Evolutionary conservation across 2,888 invertebrate species (phyloP).

Genomic region (Apamea epomidion): DNA sequence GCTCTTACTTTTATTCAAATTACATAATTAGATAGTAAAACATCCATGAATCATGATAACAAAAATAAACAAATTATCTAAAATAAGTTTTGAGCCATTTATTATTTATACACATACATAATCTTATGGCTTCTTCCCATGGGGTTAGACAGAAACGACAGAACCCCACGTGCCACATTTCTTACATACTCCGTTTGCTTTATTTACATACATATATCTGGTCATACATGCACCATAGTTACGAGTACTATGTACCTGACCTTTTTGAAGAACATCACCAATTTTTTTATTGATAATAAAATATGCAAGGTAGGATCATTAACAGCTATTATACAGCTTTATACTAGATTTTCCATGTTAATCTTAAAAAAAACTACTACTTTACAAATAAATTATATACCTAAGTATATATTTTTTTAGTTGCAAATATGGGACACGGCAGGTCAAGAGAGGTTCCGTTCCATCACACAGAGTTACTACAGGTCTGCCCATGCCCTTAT

Average conservation of each 20-base stretch:
- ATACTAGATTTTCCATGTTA: not conserved
- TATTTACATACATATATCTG: not conserved
- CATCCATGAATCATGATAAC: not conserved
- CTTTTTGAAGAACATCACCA: not conserved
- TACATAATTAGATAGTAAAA: not conserved
- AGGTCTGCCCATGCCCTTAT: conserved; percentile 99
- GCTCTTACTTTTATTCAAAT: too few species aligned
- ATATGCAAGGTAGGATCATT: not conserved
- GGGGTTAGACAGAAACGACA: not conserved
- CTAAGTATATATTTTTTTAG: conserved; percentile 86
- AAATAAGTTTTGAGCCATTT: not conserved
- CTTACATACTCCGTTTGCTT: not conserved
- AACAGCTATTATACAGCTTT: too few species aligned
- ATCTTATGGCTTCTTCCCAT: not conserved
- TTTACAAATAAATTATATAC: not conserved
- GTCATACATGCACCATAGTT: not conserved
- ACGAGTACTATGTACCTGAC: not conserved
- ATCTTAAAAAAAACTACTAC: too few species aligned
- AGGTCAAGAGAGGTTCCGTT: conserved; percentile 98
- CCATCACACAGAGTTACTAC: conserved; percentile 99
- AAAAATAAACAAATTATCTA: not conserved
- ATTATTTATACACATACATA: not conserved
- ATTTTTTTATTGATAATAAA: not conserved
- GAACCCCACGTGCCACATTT: not conserved
- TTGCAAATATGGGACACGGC: conserved; percentile 99